Percentiles rank a stretch among this genome's conserved stretches.
phyloP scores from a whole-genome alignment of 2,113 vertebrate species.

The cat (Felis catus) region F.catus_Fca126_mat1.0 CM031419.1:170517001-170517500 shows the following conservation, averaged over 20 bases:
- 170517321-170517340: not conserved
- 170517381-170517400: not conserved
- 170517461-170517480: not conserved
- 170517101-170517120: conserved; percentile 19
- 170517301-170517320: not conserved
- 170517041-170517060: not conserved
- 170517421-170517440: not conserved
- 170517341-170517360: fast-evolving
- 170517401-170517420: not conserved
- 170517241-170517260: not conserved
- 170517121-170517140: not conserved
- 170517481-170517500: not conserved
- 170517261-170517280: not conserved
- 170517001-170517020: not conserved
- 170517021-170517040: not conserved
- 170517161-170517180: not conserved
- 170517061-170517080: not conserved
- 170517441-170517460: not conserved
- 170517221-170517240: not conserved
- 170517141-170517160: not conserved
- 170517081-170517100: not conserved
- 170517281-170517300: not conserved
- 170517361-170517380: not conserved
- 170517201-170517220: not conserved
- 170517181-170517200: not conserved